A percentile compares a stretch with the other conserved stretches of the same genome.
Conservation (phyloP, 1,140 invertebrate species). For the Penaeus chinensis region DNA sequence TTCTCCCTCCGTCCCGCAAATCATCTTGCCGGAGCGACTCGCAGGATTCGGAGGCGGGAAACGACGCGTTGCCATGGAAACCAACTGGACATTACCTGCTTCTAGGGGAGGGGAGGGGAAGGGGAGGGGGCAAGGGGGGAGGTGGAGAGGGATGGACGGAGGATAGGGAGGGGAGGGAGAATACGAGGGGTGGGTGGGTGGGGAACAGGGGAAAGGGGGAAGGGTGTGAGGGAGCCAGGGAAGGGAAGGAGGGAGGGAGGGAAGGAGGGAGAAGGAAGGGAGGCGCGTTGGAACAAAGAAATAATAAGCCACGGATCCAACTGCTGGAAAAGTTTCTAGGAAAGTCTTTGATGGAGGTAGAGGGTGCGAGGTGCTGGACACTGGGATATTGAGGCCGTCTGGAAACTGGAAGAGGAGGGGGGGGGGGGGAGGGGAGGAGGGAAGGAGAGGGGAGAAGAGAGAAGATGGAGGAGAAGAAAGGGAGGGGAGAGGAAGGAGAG, state of each 20-base stretch:
- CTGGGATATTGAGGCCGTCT: constrained; percentile 33
- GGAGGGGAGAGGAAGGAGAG: too few relatives aligned
- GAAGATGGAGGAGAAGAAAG: too few relatives aligned
- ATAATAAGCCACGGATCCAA: constrained; percentile 59
- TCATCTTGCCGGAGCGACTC: constrained; percentile 44
- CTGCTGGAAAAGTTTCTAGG: constrained; percentile 55
- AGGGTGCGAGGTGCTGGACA: constrained; percentile 26
- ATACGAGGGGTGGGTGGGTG: too few relatives aligned
- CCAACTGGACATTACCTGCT: constrained; percentile 59
- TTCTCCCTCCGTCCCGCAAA: constrained; percentile 20
- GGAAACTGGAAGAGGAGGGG: constrained; percentile 18
- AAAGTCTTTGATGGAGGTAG: constrained; percentile 51
- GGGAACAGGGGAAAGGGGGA: too few relatives aligned
- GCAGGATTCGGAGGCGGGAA: constrained; percentile 48
- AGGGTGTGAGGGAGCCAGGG: too few relatives aligned
- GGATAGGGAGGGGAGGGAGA: too few relatives aligned
- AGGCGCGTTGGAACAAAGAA: constrained; percentile 57
- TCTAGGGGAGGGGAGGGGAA: neutral
- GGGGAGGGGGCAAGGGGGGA: too few relatives aligned
- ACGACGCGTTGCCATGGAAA: constrained; percentile 59
- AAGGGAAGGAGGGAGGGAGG: too few relatives aligned
- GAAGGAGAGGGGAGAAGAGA: too few relatives aligned
- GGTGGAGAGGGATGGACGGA: too few relatives aligned
- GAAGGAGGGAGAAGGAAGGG: too few relatives aligned
- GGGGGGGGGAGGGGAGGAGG: neutral